Base-by-base conservation (phyloP, 2,888 invertebrate species). In the Carcina quercana region DNA sequence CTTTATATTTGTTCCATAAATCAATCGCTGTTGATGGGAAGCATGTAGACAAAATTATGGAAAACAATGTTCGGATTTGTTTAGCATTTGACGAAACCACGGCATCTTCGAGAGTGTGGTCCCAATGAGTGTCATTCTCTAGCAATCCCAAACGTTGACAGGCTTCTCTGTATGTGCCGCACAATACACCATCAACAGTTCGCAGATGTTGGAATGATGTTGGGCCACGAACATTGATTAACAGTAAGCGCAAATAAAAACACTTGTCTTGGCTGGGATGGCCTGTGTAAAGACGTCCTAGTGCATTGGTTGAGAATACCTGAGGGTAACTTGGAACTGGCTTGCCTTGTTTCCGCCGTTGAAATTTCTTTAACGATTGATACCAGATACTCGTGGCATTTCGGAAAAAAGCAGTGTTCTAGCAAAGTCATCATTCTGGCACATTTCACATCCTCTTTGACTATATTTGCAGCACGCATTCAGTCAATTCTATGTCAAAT, bases 171-270 rank as follows among this genome's bases (percentile, higher is more conserved):
- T 42, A 52, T 1, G 52, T 26, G 13, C 8, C 37, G 30, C 40
- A 47, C 33, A 45, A 25, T n/a, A 26, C 19, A 25, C 43, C 47
- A 47, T 52, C 14, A 39, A 52, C 45, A 28, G 48, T 50, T 33
- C 35, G 17, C 10, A 37, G 24, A 13, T 17, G 19, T 31, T 24
- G 30, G 30, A 38, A 50, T 29, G 45, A 49, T 38, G 43, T 53
- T 40, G 50, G 45, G n/a, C 52, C 54, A 37, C 45, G 45, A 7
- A 66, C 53, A 50, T 59, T 56, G 13, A 59, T 40, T 34, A 69
- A 43, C 15, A 50, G 38, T 36, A 67, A 28, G n/a, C 62, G 56
- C 25, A 65, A 52, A 50, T 62, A 63, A 46, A 45, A 67, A 44
- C 54, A 61, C 35, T 61, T 52, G 29, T 41, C 46, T 27, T 30